phyloP scores from a whole-genome alignment of 2,113 vertebrate species.

The Seriola dumerili region DNA sequence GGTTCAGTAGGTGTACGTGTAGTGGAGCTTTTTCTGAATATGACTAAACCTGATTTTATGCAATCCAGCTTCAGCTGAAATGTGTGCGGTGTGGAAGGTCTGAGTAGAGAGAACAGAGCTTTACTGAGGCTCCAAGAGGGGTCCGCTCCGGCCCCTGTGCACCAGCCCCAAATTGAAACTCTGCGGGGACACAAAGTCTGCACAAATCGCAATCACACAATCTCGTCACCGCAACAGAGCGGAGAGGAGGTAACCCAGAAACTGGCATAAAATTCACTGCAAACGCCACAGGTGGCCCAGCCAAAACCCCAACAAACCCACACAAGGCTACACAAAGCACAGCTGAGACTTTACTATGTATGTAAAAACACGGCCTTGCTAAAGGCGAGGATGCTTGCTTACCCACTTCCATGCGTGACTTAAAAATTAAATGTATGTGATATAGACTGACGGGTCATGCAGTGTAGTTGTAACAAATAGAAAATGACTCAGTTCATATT shows the following conservation, averaged over 20 bases:
- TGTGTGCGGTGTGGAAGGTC: background rate
- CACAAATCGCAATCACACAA: slow-evolving; percentile 45
- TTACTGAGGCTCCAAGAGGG: background rate
- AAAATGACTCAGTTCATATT: slow-evolving; percentile 38
- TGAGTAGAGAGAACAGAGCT: slow-evolving; percentile 3
- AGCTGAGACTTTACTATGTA: slow-evolving; percentile 11
- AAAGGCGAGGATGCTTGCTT: slow-evolving; percentile 11
- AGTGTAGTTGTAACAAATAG: slow-evolving; percentile 21
- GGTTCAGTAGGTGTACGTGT: background rate
- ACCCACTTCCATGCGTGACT: background rate
- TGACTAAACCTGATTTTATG: background rate
- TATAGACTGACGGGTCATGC: slow-evolving; percentile 23
- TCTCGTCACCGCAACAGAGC: slow-evolving; percentile 9
- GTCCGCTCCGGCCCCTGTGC: background rate
- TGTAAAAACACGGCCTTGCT: slow-evolving; percentile 17
- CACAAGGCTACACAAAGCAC: slow-evolving; percentile 2
- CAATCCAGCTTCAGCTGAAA: background rate
- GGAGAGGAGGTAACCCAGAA: slow-evolving; percentile 11
- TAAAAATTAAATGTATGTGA: slow-evolving; percentile 3
- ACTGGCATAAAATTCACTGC: slow-evolving; percentile 34
- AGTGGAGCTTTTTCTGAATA: background rate
- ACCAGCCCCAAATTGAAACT: slow-evolving; percentile 18
- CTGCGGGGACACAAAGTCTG: slow-evolving; percentile 36
- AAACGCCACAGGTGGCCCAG: slow-evolving; percentile 33
- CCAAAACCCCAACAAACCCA: slow-evolving; percentile 17